A percentile compares a stretch with the other conserved stretches of the same genome.
Conservation (phyloP, 2,113 vertebrate species). For the Anas platyrhynchos region DNA sequence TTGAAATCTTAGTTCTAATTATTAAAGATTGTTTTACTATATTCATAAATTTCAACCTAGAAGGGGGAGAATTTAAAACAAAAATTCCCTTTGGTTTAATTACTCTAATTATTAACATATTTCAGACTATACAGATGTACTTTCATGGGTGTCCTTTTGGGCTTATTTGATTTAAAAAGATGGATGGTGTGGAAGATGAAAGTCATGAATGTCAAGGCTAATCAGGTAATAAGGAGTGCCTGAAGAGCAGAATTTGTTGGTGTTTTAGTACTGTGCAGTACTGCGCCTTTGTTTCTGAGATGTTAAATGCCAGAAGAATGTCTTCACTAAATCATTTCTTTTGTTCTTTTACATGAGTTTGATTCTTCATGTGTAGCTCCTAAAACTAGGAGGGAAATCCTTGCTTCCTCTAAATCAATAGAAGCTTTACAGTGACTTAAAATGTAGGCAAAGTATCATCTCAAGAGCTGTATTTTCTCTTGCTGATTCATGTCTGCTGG, state of each 20-base stretch:
- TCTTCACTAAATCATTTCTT: neutral
- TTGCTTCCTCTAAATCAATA: neutral
- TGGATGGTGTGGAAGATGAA: conserved; percentile 86
- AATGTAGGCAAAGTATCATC: neutral
- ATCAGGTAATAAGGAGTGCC: conserved; percentile 79
- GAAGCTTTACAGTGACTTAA: neutral
- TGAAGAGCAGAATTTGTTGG: conserved; percentile 28
- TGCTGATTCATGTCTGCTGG: neutral
- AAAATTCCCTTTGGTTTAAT: conserved; percentile 90
- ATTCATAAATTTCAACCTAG: conserved; percentile 53
- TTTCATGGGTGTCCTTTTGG: conserved; percentile 91
- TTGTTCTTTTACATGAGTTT: neutral
- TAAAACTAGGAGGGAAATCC: neutral
- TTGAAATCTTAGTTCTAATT: conserved; percentile 33
- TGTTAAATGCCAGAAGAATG: neutral
- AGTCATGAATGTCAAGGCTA: conserved; percentile 83
- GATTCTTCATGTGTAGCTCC: neutral
- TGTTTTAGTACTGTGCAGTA: neutral
- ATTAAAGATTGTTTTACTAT: conserved; percentile 53
- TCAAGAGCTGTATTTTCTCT: neutral
- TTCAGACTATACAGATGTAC: conserved; percentile 82
- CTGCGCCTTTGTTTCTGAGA: neutral
- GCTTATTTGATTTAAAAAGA: conserved; percentile 86
- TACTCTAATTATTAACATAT: conserved; percentile 92
- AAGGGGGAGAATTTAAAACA: conserved; percentile 76